Evolutionary conservation across 2,113 vertebrate genomes (phyloP), one percentile per base, ranked within the genome.

Genomic region (Bujurquina vittata): DNA sequence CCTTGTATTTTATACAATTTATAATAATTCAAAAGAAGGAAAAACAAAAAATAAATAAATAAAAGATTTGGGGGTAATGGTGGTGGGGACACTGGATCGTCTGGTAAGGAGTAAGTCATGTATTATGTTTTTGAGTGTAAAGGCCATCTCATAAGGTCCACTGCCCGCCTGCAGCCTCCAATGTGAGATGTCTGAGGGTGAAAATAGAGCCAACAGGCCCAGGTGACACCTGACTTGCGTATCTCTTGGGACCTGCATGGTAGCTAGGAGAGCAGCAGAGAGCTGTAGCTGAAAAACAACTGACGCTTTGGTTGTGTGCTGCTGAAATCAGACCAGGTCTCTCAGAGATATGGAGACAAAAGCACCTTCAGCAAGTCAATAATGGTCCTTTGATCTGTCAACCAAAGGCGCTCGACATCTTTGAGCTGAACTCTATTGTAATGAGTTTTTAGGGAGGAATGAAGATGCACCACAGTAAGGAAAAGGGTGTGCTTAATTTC

Each of bases 141-240:
- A 69, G 3, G 43, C 23, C 10, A 1, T 46, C 10, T 72, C 65
- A 12, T 49, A 52, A 72, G 43, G 63, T 40, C 23, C 29, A 0
- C 29, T 69, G 11, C 0, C 43, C 0, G 2, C 65, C 43, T 3
- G 10, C 12, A 46, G 3, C 43, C 43, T 11, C 43, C 43, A 46
- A 12, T 46, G 11, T 46, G 43, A 46, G 43, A 46, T 46, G 10
- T 69, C 22, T 69, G 4, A 18, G 15, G 8, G 40, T 69, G 40
- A 65, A 23, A 40, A 65, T 43, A 11, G 62, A 14, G 4, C 7
- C 7, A 65, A 65, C 4, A 10, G n/a, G n/a, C 15, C 40, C n/a
- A 20, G 35, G 37, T 43, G 37, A 65, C 37, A 65, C 0, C 15
- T 23, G 40, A 22, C 62, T 1, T 46, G 35, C 4, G n/a, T 0